Evolutionary conservation across 2,113 vertebrate species (phyloP), one percentile per base, ranked within the genome.

Genomic region (Grantiella picta): DNA sequence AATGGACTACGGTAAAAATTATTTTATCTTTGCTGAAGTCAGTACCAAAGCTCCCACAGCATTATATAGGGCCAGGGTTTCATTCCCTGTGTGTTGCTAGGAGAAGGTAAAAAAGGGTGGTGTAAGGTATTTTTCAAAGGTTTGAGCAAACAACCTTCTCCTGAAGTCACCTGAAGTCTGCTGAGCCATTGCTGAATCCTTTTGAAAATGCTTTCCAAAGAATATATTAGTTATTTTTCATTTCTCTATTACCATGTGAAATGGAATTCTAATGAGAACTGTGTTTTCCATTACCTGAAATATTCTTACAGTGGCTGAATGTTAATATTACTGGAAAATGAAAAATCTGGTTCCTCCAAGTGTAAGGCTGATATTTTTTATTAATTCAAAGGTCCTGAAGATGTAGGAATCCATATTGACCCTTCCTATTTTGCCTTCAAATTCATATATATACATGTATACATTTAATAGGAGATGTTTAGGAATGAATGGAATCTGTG

Each of bases 291-390:
- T 77, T 70, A 35, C 28, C 28, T 61, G 45, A 66, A 69, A 22
- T 78, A 56, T 57, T 91, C 14, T 77, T 84, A 64, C 7, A 38
- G 4, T 72, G 31, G 1, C 23, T 65, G 40, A 60, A 72, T 53
- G 5, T 80, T 83, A 65, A 70, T 52, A 80, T 53, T 89, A 14
- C 10, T 31, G 8, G 11, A 61, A 80, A 82, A 76, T 49, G 25
- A 42, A 79, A 90, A 86, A 60, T 47, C 15, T 0, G 0, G 1
- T 57, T 71, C 4, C 29, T 91, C 7, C 21, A 29, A 21, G 57
- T 49, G n/a, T 60, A 56, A 72, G 4, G 14, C 9, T 68, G 25
- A 27, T 6, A 31, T 5, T 14, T 40, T 70, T 61, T 31, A 11
- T 82, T 71, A 59, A 42, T 72, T 60, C 18, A 50, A 24, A 60